Evolutionary conservation across 1,140 invertebrate species (phyloP), one percentile per base, ranked within the genome.

Genomic region (Lepidostoma basale): DNA sequence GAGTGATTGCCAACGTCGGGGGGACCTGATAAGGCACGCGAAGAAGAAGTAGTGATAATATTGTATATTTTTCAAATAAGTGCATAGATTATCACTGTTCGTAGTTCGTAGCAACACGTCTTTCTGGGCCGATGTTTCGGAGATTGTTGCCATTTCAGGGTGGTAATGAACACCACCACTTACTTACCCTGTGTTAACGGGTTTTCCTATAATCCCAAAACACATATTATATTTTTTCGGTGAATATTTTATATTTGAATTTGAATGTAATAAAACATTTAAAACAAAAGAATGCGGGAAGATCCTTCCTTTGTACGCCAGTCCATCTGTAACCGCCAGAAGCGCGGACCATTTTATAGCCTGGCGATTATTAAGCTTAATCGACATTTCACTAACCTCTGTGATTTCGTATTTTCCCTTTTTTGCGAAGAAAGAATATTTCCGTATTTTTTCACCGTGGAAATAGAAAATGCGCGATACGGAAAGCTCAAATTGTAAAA

Each of bases 361-460:
- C 39, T 40, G 39, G 18, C 16, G 56, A 40, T 59, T 59, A 60
- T 60, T 40, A 60, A 60, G 56, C 22, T 60, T 60, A 40, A 60
- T 60, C 56, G 56, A 40, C 36, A 44, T 25, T 60, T 60, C 42
- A 16, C 33, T 2, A 23, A 42, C 14, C 33, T 14, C 30, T 14
- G 16, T 56, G 52, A 22, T 56, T 39, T 47, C 23, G 4, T 20
- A 18, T 22, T 25, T 49, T 49, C 20, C 12, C 30, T 22, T 56
- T 56, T 33, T 22, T 4, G 28, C 45, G 23, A 25, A 25, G 22
- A 22, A 28, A 25, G 26, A 49, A 22, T 10, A n/a, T 49, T 49
- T 49, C 23, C 26, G 10, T 4, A 25, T 10, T 25, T 49, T 25
- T 49, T 14, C 36, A 25, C 0, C 12, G 45, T 25, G 22, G 10